These are phyloP conservation scores for Carterocephalus palaemon DNA, from an alignment of 2,888 invertebrate genomes.

Conservation along the genomic window DNA sequence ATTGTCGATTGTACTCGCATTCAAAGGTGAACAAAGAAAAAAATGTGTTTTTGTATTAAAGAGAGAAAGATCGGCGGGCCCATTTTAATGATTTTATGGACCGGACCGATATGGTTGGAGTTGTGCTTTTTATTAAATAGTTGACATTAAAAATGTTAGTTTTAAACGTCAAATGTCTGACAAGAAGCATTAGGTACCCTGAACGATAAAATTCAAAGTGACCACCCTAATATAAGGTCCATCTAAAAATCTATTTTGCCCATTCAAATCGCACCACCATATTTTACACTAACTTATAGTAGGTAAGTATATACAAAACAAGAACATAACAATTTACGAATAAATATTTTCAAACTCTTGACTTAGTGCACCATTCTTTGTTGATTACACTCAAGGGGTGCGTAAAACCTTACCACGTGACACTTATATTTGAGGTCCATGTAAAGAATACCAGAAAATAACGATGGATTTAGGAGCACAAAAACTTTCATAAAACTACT, in stretches of 20 bases:
- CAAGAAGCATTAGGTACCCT: no score
- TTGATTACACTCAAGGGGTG: conserved; percentile 17
- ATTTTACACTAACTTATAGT: conserved; percentile 9
- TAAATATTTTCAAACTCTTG: neutral
- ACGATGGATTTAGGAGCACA: conserved; percentile 13
- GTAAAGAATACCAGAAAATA: conserved; percentile 24
- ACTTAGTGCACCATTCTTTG: conserved; percentile 10
- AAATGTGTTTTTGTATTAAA: no score
- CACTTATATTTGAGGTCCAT: conserved; percentile 20
- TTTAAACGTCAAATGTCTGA: no score
- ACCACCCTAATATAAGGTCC: neutral
- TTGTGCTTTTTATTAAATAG: no score
- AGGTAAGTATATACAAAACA: conserved; percentile 21
- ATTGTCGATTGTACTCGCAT: no score
- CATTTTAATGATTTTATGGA: no score
- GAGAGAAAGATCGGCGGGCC: no score
- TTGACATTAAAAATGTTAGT: no score
- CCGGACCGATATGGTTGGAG: no score
- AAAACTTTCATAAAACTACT: conserved; percentile 24
- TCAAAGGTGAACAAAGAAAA: no score
- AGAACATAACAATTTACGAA: conserved; percentile 2
- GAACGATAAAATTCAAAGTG: neutral
- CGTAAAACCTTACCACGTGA: conserved; percentile 12
- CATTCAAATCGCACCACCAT: conserved; percentile 16
- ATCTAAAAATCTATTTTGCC: neutral